phyloP scores from a whole-genome alignment of 2,888 invertebrate genomes.

The Philhelius pedissequus region DNA sequence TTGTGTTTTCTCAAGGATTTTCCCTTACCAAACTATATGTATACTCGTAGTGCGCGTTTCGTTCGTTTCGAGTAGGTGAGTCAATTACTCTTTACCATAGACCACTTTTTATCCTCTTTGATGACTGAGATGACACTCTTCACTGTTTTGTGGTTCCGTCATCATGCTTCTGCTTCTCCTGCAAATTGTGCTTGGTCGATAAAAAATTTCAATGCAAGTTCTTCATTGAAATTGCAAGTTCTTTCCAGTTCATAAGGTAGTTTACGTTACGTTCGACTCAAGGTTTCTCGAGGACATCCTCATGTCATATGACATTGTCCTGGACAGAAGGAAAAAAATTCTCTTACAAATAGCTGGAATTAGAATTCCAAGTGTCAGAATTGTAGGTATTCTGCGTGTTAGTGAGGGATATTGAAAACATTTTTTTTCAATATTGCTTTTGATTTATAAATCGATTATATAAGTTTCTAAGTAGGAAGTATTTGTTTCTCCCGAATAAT shows the following conservation, averaged over 20 bases:
- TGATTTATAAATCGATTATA: not conserved
- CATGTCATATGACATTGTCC: not conserved
- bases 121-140: slow-evolving; percentile 19
- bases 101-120: slow-evolving; percentile 29
- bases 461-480: not conserved
- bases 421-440: not conserved
- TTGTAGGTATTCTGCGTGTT: not conserved
- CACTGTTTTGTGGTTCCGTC: slow-evolving; percentile 16
- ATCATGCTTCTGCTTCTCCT: not conserved
- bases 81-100: slow-evolving; percentile 31
- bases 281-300: not conserved
- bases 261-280: not conserved
- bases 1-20: slow-evolving; percentile 14
- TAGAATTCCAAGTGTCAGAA: not conserved
- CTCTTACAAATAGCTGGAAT: not conserved
- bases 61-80: slow-evolving; percentile 26
- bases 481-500: not conserved
- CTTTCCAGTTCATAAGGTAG: slow-evolving; percentile 1
- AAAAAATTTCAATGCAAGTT: slow-evolving; percentile 7
- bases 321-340: not conserved
- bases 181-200: slow-evolving; percentile 17
- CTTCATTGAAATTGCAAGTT: slow-evolving; percentile 13
- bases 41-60: slow-evolving; percentile 1
- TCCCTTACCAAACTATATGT: slow-evolving; percentile 3
- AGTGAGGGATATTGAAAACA: not conserved